Percentiles rank a stretch among this genome's conserved stretches.
phyloP scores from a whole-genome alignment of 1,140 invertebrate genomes.

The Drosophila ananassae region DNA sequence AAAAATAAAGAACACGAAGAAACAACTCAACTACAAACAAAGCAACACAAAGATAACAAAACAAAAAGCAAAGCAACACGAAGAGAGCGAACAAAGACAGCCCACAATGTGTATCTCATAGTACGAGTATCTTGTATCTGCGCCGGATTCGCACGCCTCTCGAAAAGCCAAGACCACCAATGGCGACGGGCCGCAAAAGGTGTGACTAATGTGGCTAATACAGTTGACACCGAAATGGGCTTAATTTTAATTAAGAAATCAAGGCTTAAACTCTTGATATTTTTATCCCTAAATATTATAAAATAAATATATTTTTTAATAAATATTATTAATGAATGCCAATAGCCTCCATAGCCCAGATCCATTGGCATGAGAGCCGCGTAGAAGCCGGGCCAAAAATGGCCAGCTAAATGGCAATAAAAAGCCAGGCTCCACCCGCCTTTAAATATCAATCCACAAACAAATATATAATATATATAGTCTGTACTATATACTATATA shows the following conservation, averaged over 20 bases:
- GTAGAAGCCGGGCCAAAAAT: constrained; percentile 12
- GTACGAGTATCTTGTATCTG: constrained; percentile 52
- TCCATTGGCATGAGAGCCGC: constrained; percentile 2
- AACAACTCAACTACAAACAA: constrained; percentile 24
- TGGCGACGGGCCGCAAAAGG: constrained; percentile 32
- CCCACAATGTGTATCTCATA: constrained; percentile 47
- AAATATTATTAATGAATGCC: too few relatives aligned
- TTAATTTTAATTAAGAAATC: too few relatives aligned
- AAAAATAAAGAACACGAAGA: constrained; percentile 4
- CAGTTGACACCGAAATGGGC: not conserved
- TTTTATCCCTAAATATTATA: too few relatives aligned
- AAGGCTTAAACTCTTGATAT: too few relatives aligned
- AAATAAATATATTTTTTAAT: too few relatives aligned
- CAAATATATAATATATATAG: not conserved
- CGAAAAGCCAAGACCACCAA: constrained; percentile 33
- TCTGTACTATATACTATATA: not conserved
- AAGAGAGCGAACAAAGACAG: constrained; percentile 38
- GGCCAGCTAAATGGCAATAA: constrained; percentile 2
- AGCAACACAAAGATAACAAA: not conserved
- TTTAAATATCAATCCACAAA: not conserved
- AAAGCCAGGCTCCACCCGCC: constrained; percentile 9
- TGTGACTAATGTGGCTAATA: constrained; percentile 38
- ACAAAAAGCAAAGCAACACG: constrained; percentile 14
- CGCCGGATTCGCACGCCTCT: constrained; percentile 45
- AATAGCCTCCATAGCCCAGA: too few relatives aligned